phyloP scores from a whole-genome alignment of 2,888 invertebrate genomes.

The Stenoptilia bipunctidactyla region DNA sequence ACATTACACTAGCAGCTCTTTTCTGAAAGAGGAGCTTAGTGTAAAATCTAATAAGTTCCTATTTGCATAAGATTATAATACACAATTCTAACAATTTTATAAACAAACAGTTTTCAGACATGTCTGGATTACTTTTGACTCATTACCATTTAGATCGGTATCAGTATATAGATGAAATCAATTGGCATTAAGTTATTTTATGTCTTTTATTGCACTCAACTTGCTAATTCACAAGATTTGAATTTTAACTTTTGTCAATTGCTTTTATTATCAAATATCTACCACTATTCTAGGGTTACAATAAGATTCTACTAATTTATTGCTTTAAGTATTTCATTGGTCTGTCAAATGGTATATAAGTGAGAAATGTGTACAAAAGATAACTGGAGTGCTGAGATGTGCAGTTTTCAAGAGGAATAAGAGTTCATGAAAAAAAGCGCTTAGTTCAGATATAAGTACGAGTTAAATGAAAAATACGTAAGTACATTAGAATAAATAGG shows the following conservation, averaged over 20 bases:
- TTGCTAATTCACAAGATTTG: too few relatives aligned
- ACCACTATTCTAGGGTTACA: not conserved
- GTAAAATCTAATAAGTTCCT: too few relatives aligned
- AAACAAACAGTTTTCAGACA: too few relatives aligned
- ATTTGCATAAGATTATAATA: too few relatives aligned
- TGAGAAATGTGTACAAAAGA: conserved; percentile 50
- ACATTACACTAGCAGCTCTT: too few relatives aligned
- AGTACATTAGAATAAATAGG: conserved; percentile 1
- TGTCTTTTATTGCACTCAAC: too few relatives aligned
- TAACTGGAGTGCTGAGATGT: conserved; percentile 51
- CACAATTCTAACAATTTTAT: too few relatives aligned
- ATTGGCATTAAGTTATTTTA: too few relatives aligned
- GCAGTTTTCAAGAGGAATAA: conserved; percentile 26
- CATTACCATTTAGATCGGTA: too few relatives aligned
- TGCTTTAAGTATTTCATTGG: conserved; percentile 33
- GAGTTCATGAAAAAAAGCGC: not conserved
- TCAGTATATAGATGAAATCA: too few relatives aligned
- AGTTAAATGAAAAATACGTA: not conserved
- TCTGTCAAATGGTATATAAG: conserved; percentile 55
- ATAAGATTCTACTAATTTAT: not conserved
- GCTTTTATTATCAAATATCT: not conserved
- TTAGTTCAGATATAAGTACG: conserved; percentile 1
- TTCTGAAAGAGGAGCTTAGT: too few relatives aligned
- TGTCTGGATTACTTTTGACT: too few relatives aligned
- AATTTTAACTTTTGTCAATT: not conserved